phyloP scores from a whole-genome alignment of 30 jellyfish, hydroid and myxozoan genomes.

The Rhopilema esculentum region DNA sequence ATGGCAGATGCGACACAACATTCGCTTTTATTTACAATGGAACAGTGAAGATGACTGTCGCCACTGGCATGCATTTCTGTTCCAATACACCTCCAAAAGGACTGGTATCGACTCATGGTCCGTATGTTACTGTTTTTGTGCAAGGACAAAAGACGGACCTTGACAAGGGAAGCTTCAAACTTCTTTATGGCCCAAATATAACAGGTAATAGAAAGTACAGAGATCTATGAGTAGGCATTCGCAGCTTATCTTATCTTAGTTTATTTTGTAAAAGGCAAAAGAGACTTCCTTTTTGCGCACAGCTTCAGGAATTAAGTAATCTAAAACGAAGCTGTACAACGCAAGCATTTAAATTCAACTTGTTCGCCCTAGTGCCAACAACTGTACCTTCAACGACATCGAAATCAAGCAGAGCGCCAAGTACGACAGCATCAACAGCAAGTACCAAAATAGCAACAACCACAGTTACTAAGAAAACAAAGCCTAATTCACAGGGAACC shows the following conservation, averaged over 20 bases:
- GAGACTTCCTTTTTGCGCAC: neutral
- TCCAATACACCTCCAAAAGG: conserved; percentile 15
- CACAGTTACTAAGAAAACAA: neutral
- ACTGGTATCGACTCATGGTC: conserved; percentile 31
- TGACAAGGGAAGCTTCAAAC: conserved; percentile 33
- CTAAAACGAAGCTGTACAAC: too few species aligned
- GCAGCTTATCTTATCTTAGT: too few species aligned
- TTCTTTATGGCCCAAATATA: conserved; percentile 29
- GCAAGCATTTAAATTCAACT: too few species aligned
- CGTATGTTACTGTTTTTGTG: conserved; percentile 34
- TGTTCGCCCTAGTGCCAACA: neutral
- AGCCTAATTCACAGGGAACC: neutral
- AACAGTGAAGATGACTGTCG: neutral
- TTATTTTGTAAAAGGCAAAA: too few species aligned
- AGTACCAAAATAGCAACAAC: neutral
- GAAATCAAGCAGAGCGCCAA: neutral
- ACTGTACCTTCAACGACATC: neutral
- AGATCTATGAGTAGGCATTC: too few species aligned
- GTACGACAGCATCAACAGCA: conserved; percentile 13
- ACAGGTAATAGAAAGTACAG: conserved; percentile 35
- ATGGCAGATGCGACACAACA: neutral
- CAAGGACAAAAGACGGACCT: conserved; percentile 15
- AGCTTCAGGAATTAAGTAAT: too few species aligned
- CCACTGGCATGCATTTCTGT: conserved; percentile 12
- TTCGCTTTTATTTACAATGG: conserved; percentile 13